phyloP scores from a whole-genome alignment of 2,888 invertebrate species.

The Drosophila emarginata region DNA sequence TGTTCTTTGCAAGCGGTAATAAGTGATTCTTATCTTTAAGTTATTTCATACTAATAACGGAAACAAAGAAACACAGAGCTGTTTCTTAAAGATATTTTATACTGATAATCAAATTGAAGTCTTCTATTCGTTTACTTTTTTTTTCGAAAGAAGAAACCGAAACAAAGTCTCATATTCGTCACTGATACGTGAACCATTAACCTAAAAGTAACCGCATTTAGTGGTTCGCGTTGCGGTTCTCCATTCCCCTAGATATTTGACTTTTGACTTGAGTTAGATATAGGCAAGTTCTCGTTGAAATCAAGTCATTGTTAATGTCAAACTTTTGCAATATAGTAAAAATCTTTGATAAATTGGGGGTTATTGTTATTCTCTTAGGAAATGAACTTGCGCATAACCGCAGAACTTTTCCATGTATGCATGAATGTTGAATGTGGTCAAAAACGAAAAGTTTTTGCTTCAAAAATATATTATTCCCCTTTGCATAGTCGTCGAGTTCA shows the following conservation, averaged over 20 bases:
- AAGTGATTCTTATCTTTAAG: background rate
- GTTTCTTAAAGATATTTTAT: background rate
- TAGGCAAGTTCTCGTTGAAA: background rate
- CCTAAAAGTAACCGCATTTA: background rate
- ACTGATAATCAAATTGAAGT: background rate
- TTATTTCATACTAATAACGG: background rate
- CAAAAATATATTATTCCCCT: background rate
- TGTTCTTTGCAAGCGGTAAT: too few species aligned
- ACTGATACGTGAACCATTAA: background rate
- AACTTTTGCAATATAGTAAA: background rate
- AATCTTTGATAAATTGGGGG: conserved; percentile 1
- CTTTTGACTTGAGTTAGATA: background rate
- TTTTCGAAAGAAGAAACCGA: background rate
- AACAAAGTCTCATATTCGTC: background rate
- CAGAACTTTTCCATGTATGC: conserved; percentile 2
- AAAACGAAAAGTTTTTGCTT: conserved; percentile 7
- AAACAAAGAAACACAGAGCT: background rate
- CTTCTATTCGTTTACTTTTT: too few species aligned
- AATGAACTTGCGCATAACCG: conserved; percentile 2
- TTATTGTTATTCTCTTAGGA: background rate
- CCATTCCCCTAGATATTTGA: background rate
- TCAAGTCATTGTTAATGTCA: background rate
- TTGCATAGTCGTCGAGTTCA: background rate
- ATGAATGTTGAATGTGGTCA: conserved; percentile 4
- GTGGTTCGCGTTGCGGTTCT: background rate